Evolutionary conservation across 2,113 vertebrate species (phyloP).

Genomic region (Perca fluviatilis): DNA sequence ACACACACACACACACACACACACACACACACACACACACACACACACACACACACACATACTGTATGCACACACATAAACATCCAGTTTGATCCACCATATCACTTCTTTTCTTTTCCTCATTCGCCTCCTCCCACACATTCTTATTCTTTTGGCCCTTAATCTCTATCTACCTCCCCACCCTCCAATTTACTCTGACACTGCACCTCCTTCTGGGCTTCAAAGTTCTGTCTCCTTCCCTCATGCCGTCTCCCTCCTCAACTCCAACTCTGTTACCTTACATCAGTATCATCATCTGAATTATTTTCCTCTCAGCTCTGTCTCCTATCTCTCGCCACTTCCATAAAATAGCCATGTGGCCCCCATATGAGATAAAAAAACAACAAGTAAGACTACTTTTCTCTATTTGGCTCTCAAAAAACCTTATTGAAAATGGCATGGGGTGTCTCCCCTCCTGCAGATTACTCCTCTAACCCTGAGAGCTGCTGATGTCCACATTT

Average conservation of each 20-base stretch:
- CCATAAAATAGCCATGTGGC: slow-evolving; percentile 12
- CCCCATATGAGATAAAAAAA: not conserved
- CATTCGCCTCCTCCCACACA: slow-evolving; percentile 1
- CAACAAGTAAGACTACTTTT: not conserved
- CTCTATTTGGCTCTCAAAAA: not conserved
- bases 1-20: not conserved
- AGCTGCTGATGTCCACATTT: not conserved
- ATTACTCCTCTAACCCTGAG: not conserved
- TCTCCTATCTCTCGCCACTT: slow-evolving; percentile 4
- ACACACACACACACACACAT: not conserved
- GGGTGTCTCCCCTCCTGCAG: not conserved
- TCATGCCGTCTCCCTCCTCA: slow-evolving; percentile 33
- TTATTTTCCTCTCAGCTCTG: slow-evolving; percentile 7
- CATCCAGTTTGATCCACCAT: slow-evolving; percentile 27
- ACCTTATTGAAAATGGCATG: not conserved
- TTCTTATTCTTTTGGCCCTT: slow-evolving; percentile 35
- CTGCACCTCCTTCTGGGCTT: slow-evolving; percentile 53
- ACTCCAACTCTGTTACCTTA: slow-evolving; percentile 33
- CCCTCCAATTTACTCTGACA: slow-evolving; percentile 50
- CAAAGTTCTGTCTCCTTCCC: slow-evolving; percentile 28
- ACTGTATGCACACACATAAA: slow-evolving; percentile 4
- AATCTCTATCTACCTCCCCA: slow-evolving; percentile 43
- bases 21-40: not conserved
- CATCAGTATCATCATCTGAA: slow-evolving; percentile 50
- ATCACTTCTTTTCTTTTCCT: slow-evolving; percentile 7